Evolutionary conservation across 1,140 invertebrate species (phyloP), one percentile per base, ranked within the genome.

Genomic region (Drosophila triauraria): DNA sequence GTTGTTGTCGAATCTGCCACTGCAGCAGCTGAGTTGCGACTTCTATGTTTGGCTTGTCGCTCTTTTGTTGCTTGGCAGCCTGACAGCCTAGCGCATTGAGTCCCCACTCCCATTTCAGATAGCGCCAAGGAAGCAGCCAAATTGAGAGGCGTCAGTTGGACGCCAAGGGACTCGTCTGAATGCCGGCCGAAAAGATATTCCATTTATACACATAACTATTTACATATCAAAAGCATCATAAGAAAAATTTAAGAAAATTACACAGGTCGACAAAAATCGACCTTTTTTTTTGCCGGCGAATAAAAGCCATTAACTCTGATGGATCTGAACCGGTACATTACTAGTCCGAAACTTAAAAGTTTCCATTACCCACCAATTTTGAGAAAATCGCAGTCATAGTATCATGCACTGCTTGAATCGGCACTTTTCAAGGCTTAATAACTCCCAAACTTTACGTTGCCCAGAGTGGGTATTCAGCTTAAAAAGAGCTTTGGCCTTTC

Each of bases 1-100:
- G 25, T 46, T 62, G 48, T 35, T 42, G 35, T 12, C n/a, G 17
- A 32, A 10, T 20, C 17, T 23, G 44, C 9, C 43, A 20, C n/a
- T 25, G 40, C 23, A 23, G 44, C 57, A 54, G 56, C 47, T 42
- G 27, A 48, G 57, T 48, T 64, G 27, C 74, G 62, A 80, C 74
- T 80, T 77, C 74, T 59, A 74, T 70, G 61, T 27, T 54, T 61
- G 38, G 70, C 58, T 56, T 85, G 69, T 76, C 67, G 78, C 69
- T 58, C 54, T 67, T 82, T 70, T 80, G 54, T 59, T 67, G 59
- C 65, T 76, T 81, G 79, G 78, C 79, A 81, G 79, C 64, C 79
- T 85, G 82, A 85, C 82, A 85, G 78, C 80, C 82, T 82, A 60
- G 71, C 30, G 40, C 82, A 74, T 75, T 76, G 63, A 86, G 60